These are phyloP conservation scores for Vannuccia rotundouncinata DNA, from an alignment of 2,888 invertebrate genomes.

Conservation along the genomic window DNA sequence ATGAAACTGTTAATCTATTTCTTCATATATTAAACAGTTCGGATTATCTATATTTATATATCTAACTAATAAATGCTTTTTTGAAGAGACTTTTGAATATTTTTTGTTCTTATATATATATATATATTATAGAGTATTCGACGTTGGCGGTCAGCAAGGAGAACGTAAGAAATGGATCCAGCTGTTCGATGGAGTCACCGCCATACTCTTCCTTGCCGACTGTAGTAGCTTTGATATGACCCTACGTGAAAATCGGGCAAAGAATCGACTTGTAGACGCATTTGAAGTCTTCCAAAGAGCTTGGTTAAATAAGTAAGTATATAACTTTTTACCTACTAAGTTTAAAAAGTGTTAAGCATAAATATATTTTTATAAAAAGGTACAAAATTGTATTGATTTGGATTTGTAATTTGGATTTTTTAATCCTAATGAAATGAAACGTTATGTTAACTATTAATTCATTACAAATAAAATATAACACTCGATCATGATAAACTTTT, in stretches of 20 bases:
- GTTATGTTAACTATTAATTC: no score
- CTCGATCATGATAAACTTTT: no score
- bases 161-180: slow-evolving; percentile 76
- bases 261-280: slow-evolving; percentile 69
- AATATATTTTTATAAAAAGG: not conserved
- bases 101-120: not conserved
- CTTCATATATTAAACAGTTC: no score
- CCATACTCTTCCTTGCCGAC: slow-evolving; percentile 72
- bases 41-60: no score
- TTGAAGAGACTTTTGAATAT: no score
- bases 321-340: not conserved
- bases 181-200: slow-evolving; percentile 75
- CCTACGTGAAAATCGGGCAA: slow-evolving; percentile 65
- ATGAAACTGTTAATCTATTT: no score
- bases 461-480: no score
- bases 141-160: slow-evolving; percentile 75
- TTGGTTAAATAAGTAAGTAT: slow-evolving; percentile 66
- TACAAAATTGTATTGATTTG: no score
- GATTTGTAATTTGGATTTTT: no score
- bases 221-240: slow-evolving; percentile 73
- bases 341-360: not conserved
- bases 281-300: slow-evolving; percentile 69
- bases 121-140: slow-evolving; percentile 63
- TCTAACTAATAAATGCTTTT: no score
- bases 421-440: no score